A percentile compares a stretch with the other conserved stretches of the same genome.
These are phyloP conservation scores for Choristoneura rosaceana DNA, from an alignment of 2,888 invertebrate species.

Conservation along the genomic window DNA sequence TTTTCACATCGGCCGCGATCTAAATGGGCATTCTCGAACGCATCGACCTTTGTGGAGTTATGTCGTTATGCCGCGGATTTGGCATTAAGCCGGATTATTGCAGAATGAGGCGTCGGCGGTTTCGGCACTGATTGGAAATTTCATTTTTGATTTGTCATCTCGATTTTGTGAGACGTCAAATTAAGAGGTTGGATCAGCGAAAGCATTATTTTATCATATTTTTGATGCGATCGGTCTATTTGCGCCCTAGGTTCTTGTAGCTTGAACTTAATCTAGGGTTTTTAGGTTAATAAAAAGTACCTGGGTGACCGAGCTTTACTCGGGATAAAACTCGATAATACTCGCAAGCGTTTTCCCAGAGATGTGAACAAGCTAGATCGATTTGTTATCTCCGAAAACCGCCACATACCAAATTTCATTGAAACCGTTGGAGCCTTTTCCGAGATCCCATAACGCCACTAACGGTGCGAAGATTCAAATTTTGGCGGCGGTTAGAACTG, in stretches of 20 bases:
- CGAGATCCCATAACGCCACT: too few species aligned
- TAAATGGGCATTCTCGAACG: conserved; percentile 48
- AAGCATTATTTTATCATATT: neutral
- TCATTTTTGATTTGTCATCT: conserved; percentile 33
- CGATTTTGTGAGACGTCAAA: conserved; percentile 6
- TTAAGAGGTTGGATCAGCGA: neutral
- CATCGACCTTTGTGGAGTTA: conserved; percentile 38
- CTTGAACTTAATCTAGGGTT: too few species aligned
- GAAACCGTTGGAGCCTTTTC: too few species aligned
- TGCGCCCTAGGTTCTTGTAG: neutral
- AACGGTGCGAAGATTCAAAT: too few species aligned
- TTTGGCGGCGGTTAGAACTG: too few species aligned
- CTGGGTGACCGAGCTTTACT: too few species aligned
- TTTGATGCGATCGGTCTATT: neutral
- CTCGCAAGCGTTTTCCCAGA: too few species aligned
- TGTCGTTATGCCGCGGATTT: conserved; percentile 13
- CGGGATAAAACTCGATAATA: too few species aligned
- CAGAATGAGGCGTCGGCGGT: conserved; percentile 36
- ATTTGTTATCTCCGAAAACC: too few species aligned
- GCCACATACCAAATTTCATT: too few species aligned
- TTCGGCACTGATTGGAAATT: conserved; percentile 27
- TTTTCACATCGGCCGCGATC: conserved; percentile 56
- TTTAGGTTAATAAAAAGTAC: too few species aligned
- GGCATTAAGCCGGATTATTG: conserved; percentile 38
- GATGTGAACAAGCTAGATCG: too few species aligned